Conservation (phyloP, 2,888 invertebrate species). For the Drosophila mercatorum region DNA sequence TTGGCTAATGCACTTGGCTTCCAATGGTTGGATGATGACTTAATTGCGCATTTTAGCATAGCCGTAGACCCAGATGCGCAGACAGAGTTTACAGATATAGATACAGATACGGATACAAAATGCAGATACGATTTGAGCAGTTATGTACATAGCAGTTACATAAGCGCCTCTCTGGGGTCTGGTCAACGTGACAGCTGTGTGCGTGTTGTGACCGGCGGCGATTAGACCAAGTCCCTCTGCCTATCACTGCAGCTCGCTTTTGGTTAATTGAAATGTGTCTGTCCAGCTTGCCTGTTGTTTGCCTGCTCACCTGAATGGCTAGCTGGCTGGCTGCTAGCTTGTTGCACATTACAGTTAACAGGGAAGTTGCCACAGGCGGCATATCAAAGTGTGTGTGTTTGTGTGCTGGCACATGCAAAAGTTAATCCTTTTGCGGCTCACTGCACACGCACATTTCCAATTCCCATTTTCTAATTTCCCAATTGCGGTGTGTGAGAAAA, state of each 20-base stretch:
- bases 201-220: constrained; percentile 74
- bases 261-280: constrained; percentile 74
- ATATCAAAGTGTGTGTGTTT: constrained; percentile 38
- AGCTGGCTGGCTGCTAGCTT: constrained; percentile 2
- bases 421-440: constrained; percentile 55
- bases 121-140: constrained; percentile 16
- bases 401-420: constrained; percentile 33
- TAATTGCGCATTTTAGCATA: constrained; percentile 75
- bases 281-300: constrained; percentile 9
- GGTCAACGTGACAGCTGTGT: constrained; percentile 8
- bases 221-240: constrained; percentile 47
- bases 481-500: constrained; percentile 10
- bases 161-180: constrained; percentile 6
- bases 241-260: constrained; percentile 15
- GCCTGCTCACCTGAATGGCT: neutral
- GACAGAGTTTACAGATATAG: constrained; percentile 2
- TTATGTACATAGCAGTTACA: neutral
- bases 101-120: constrained; percentile 5
- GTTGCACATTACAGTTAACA: constrained; percentile 55
- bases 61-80: constrained; percentile 43
- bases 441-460: constrained; percentile 34
- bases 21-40: constrained; percentile 60
- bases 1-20: constrained; percentile 57
- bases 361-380: constrained; percentile 45
- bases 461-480: constrained; percentile 22